A percentile compares a stretch with the other conserved stretches of the same genome.
phyloP scores from a whole-genome alignment of 1,140 invertebrate genomes.

The Scaptomyza pallida region DNA sequence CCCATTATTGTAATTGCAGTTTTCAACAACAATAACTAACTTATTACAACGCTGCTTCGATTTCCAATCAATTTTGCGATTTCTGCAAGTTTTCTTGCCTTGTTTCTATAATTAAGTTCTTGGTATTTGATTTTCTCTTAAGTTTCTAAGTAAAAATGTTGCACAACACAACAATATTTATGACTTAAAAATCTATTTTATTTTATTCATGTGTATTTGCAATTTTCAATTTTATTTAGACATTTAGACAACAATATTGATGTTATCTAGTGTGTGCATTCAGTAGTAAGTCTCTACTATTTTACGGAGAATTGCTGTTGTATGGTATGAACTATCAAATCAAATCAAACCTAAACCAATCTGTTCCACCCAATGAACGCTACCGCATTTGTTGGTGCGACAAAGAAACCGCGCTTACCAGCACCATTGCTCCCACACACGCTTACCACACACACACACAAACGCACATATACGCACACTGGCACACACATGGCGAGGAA shows the following conservation, averaged over 20 bases:
- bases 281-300: neutral
- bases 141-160: too few relatives aligned
- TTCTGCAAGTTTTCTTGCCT: neutral
- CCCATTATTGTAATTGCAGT: constrained; percentile 17
- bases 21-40: constrained; percentile 2
- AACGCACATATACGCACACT: neutral
- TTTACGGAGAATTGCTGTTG: constrained; percentile 4
- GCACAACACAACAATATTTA: too few relatives aligned
- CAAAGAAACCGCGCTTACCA: constrained; percentile 55
- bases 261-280: constrained; percentile 6
- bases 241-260: constrained; percentile 15
- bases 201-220: too few relatives aligned
- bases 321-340: constrained; percentile 16
- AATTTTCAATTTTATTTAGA: neutral
- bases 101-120: too few relatives aligned
- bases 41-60: neutral
- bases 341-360: constrained; percentile 59
- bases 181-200: too few relatives aligned
- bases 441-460: constrained; percentile 10
- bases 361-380: constrained; percentile 58
- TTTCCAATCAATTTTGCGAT: neutral
- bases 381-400: constrained; percentile 59
- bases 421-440: constrained; percentile 14
- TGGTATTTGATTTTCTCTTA: too few relatives aligned
- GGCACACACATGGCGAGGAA: constrained; percentile 11